Evolutionary conservation across 2,888 invertebrate species (phyloP), one percentile per base, ranked within the genome.

Genomic region (Erpobdella octoculata): DNA sequence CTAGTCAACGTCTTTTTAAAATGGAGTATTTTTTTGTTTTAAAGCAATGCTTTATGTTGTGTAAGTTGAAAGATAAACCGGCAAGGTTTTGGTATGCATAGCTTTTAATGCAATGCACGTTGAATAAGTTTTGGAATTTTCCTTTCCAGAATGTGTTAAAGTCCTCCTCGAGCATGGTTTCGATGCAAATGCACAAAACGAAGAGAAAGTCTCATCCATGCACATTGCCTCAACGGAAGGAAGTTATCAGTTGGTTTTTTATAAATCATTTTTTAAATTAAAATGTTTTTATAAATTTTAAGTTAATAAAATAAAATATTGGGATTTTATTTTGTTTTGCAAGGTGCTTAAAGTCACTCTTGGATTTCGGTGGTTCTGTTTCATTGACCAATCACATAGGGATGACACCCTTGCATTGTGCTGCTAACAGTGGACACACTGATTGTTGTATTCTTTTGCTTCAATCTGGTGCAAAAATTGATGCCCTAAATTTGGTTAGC

Each of bases 331-430:
- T 35, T 35, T 9, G 6, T n/a, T n/a, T n/a, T n/a, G n/a, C n/a
- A 31, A 81, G 81, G 35, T 81, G 80, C 73, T 58, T 80, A 28
- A 65, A 76, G 59, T 64, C 79, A 36, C 72, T 81, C 28, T 74
- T 81, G 59, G 76, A 74, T 25, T 74, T 76, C 65, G 79, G 78
- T 59, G 81, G 78, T 15, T 78, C 77, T 62, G 77, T 79, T 18
- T 75, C 79, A 46, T 28, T 75, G 21, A 71, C 75, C 28, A 78
- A 80, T 73, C 75, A 77, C 15, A 73, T 76, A 1, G 77, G 77
- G 31, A 79, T 79, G 78, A 79, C 78, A 3, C 77, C 81, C 0
- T 75, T 81, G 33, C 80, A 81, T 75, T 77, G 79, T 74, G 78
- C 81, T 21, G 78, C 79, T n/a, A 75, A 75, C 37, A 76, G 77